These are phyloP conservation scores for Aphyosemion australe DNA, from an alignment of 2,113 vertebrate species.

Conservation along the genomic window DNA sequence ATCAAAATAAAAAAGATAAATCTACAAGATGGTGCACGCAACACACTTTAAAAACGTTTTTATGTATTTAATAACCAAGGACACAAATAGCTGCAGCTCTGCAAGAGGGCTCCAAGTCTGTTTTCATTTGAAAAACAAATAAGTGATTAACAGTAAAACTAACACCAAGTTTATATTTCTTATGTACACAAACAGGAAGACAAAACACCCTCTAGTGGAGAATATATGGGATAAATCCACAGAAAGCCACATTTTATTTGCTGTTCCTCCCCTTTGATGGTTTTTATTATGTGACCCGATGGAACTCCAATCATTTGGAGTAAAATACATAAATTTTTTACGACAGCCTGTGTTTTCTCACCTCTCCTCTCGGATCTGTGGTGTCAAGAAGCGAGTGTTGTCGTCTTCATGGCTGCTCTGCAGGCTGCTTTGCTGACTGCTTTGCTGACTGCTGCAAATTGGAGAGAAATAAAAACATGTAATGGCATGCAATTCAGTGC, in stretches of 20 bases:
- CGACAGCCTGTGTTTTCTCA: not conserved
- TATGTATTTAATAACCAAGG: too few relatives aligned
- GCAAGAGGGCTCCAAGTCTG: too few relatives aligned
- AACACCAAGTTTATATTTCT: too few relatives aligned
- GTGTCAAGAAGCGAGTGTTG: constrained; percentile 85
- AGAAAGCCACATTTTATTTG: not conserved
- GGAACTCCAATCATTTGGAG: not conserved
- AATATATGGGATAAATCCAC: not conserved
- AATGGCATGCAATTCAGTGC: not conserved
- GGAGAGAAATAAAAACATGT: constrained; percentile 8
- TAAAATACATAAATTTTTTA: too few relatives aligned
- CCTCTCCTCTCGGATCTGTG: constrained; percentile 83
- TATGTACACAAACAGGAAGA: not conserved
- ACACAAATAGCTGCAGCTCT: too few relatives aligned
- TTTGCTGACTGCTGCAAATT: constrained; percentile 64
- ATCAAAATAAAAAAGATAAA: too few relatives aligned
- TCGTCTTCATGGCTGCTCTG: constrained; percentile 95
- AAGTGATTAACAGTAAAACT: too few relatives aligned
- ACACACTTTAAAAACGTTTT: too few relatives aligned
- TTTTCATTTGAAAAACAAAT: too few relatives aligned
- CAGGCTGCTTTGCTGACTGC: constrained; percentile 85
- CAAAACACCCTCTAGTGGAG: not conserved
- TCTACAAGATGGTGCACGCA: too few relatives aligned
- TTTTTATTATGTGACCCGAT: not conserved
- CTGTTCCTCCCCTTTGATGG: not conserved